phyloP scores from a whole-genome alignment of 2,888 invertebrate species.

The Melanargia galathea region DNA sequence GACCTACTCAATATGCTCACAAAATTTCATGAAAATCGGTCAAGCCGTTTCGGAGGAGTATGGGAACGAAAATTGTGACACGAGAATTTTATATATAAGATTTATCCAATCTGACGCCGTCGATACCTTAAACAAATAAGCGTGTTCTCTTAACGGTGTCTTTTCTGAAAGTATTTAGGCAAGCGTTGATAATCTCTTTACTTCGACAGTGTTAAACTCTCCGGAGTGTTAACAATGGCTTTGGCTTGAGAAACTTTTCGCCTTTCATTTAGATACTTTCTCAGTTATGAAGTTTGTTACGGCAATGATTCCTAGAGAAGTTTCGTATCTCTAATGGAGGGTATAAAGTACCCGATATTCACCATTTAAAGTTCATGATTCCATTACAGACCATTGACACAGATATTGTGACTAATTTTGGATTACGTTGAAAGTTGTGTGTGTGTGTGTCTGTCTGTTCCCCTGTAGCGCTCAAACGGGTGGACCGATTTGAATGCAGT shows the following conservation, averaged over 20 bases:
- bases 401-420: not conserved
- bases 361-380: not conserved
- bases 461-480: too few species aligned
- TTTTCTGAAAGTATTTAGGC: slow-evolving; percentile 3
- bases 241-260: slow-evolving; percentile 24
- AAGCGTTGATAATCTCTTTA: slow-evolving; percentile 9
- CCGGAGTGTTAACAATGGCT: slow-evolving; percentile 22
- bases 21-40: too few species aligned
- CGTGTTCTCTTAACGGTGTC: not conserved
- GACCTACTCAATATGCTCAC: too few species aligned
- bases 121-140: not conserved
- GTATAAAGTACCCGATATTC: not conserved
- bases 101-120: too few species aligned
- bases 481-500: too few species aligned
- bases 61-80: too few species aligned
- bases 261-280: slow-evolving; percentile 11
- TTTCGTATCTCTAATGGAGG: not conserved
- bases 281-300: slow-evolving; percentile 12
- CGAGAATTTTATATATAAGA: too few species aligned
- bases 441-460: too few species aligned
- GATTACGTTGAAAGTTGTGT: too few species aligned
- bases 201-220: slow-evolving; percentile 21
- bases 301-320: not conserved
- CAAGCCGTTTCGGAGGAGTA: too few species aligned
- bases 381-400: too few species aligned